These are phyloP conservation scores for Drosophila fungiperda DNA, from an alignment of 2,888 invertebrate genomes.

Conservation along the genomic window DNA sequence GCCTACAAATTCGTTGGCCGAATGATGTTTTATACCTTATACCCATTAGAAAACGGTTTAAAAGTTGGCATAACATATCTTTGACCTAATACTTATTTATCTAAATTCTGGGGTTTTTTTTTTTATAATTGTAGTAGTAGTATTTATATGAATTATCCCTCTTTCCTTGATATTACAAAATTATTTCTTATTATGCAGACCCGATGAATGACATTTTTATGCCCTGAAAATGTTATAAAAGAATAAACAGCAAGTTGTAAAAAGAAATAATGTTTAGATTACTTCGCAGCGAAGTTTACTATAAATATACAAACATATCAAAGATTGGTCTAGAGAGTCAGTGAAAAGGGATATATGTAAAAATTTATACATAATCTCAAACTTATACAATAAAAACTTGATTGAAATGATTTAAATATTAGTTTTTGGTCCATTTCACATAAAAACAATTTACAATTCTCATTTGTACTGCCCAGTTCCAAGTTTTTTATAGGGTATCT, in stretches of 20 bases:
- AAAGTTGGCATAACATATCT: background rate
- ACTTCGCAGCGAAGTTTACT: background rate
- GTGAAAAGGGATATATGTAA: background rate
- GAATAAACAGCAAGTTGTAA: background rate
- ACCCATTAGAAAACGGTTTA: background rate
- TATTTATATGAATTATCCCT: background rate
- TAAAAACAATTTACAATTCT: background rate
- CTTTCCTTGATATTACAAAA: background rate
- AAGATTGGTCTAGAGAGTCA: background rate
- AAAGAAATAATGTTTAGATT: background rate
- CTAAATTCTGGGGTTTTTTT: background rate
- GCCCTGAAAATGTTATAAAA: background rate
- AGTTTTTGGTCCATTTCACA: background rate
- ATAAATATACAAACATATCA: too few species aligned
- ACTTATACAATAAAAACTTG: background rate
- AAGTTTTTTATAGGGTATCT: background rate
- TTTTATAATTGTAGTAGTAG: background rate
- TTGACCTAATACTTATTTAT: background rate
- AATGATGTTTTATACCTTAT: conserved; percentile 20
- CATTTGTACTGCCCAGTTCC: background rate
- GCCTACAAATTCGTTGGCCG: conserved; percentile 55
- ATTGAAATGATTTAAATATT: background rate
- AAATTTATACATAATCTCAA: background rate
- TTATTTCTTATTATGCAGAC: background rate
- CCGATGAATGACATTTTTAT: background rate